Conservation (phyloP, 2,113 vertebrate species). For the Epinephelus fuscoguttatus region DNA sequence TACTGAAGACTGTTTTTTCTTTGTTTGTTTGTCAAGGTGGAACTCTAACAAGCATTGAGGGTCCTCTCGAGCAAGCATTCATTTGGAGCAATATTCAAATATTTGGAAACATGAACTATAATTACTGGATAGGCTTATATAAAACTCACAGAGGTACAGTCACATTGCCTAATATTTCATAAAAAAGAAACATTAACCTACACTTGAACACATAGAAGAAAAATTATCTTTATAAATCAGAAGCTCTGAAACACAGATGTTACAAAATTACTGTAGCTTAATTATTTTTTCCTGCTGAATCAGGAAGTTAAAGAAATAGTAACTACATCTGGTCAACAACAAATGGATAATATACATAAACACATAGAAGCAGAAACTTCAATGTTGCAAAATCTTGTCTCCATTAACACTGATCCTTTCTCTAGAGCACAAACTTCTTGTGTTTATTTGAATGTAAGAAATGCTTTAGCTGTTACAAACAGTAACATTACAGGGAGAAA, state of each 20-base stretch:
- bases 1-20: constrained; percentile 64
- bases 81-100: constrained; percentile 71
- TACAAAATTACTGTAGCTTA: no score
- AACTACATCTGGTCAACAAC: no score
- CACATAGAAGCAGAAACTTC: no score
- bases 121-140: constrained; percentile 75
- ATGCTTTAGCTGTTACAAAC: no score
- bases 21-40: constrained; percentile 47
- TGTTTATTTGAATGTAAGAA: not conserved
- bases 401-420: no score
- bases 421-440: not conserved
- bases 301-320: no score
- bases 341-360: no score
- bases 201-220: not conserved
- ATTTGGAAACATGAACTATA: constrained; percentile 59
- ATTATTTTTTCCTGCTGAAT: no score
- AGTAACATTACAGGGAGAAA: no score
- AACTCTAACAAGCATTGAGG: constrained; percentile 86
- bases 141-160: constrained; percentile 54
- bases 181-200: not conserved
- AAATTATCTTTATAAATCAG: not conserved
- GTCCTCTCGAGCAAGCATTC: constrained; percentile 85
- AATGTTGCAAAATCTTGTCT: no score
- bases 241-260: not conserved
- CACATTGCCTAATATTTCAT: not conserved